phyloP scores from a whole-genome alignment of 2,888 invertebrate genomes.

The Eulithis prunata region DNA sequence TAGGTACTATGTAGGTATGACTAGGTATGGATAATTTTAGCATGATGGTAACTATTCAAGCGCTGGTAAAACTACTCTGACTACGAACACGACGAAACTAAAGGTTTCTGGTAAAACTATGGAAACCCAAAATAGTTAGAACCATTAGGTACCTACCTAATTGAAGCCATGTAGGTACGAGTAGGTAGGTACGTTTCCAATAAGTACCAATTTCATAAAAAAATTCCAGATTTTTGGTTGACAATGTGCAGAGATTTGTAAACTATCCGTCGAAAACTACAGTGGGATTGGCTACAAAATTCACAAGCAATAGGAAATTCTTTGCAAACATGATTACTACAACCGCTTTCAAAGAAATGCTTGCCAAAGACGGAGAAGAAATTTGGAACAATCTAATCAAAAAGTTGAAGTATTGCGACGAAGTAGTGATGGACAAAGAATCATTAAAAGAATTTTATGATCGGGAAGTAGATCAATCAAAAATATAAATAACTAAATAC shows the following conservation, averaged over 20 bases:
- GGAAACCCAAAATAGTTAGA: no score
- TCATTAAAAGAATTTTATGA: constrained; percentile 61
- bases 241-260: constrained; percentile 61
- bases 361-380: constrained; percentile 58
- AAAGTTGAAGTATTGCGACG: constrained; percentile 67
- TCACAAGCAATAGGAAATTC: constrained; percentile 69
- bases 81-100: no score
- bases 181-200: no score
- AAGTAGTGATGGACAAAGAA: constrained; percentile 56
- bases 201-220: neutral
- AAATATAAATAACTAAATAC: constrained; percentile 39
- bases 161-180: no score
- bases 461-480: constrained; percentile 61
- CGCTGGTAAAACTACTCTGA: no score
- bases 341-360: constrained; percentile 59
- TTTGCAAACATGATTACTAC: constrained; percentile 69
- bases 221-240: constrained; percentile 57
- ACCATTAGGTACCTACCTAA: no score
- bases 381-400: constrained; percentile 51
- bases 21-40: no score
- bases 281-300: constrained; percentile 64
- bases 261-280: constrained; percentile 69
- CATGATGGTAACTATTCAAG: no score
- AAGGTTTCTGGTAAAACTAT: no score
- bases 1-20: no score